phyloP scores from a whole-genome alignment of 2,113 vertebrate genomes.

The Sorex fumeus region DNA sequence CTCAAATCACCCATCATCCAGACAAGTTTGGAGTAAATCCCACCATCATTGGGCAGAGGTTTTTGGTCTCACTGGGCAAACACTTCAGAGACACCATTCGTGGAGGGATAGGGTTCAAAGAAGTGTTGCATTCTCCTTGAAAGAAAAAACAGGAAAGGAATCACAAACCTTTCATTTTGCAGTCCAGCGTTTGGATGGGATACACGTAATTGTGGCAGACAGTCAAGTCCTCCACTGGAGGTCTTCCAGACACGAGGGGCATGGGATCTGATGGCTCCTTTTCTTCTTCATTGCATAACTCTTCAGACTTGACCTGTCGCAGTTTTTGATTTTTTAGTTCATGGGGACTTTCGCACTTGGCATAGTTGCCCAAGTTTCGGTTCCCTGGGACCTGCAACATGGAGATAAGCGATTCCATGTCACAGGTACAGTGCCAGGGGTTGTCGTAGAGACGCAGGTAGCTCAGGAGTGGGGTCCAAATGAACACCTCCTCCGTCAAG shows the following conservation, averaged over 20 bases:
- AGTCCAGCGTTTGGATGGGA: constrained; percentile 94
- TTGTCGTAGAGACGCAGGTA: constrained; percentile 97
- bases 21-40: neutral
- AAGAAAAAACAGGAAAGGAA: constrained; percentile 36
- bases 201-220: constrained; percentile 94
- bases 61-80: neutral
- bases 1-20: neutral
- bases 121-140: neutral
- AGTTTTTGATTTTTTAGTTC: constrained; percentile 92
- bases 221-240: constrained; percentile 89
- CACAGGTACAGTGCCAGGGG: constrained; percentile 95
- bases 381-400: constrained; percentile 96
- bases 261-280: constrained; percentile 67
- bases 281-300: constrained; percentile 90
- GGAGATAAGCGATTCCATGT: constrained; percentile 93
- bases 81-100: too few species aligned
- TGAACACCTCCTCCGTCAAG: constrained; percentile 93
- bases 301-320: constrained; percentile 91
- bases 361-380: constrained; percentile 96
- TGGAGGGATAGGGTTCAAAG: too few species aligned
- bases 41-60: neutral
- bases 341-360: constrained; percentile 92
- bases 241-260: constrained; percentile 74
- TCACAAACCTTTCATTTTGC: constrained; percentile 94
- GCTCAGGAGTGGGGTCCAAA: constrained; percentile 92